A percentile compares a stretch with the other conserved stretches of the same genome.
phyloP scores from a whole-genome alignment of 2,888 invertebrate species.

The Hyppa rectilinea region DNA sequence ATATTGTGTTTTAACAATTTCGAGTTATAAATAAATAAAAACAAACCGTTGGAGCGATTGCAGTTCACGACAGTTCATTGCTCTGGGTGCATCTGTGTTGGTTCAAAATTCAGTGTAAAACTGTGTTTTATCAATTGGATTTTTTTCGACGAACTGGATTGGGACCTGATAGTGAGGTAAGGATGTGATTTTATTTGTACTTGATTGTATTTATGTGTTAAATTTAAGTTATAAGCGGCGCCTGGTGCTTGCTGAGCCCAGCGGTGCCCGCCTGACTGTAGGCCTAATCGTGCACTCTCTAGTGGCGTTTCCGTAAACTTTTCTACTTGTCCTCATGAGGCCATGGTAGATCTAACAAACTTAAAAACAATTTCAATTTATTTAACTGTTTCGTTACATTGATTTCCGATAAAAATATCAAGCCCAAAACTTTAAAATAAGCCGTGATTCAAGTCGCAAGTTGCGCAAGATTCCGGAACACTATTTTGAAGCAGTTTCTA shows the following conservation, averaged over 20 bases:
- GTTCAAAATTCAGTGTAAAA: slow-evolving; percentile 74
- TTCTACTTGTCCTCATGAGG: slow-evolving; percentile 10
- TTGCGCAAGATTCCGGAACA: slow-evolving; percentile 26
- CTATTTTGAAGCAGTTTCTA: slow-evolving; percentile 28
- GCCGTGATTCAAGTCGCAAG: slow-evolving; percentile 31
- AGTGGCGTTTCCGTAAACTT: slow-evolving; percentile 52
- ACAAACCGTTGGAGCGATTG: slow-evolving; percentile 50
- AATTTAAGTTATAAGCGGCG: slow-evolving; percentile 62
- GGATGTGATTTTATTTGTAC: slow-evolving; percentile 56
- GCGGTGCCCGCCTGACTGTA: slow-evolving; percentile 63
- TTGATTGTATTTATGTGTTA: slow-evolving; percentile 40
- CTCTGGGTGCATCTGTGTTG: slow-evolving; percentile 65
- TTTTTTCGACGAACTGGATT: slow-evolving; percentile 80
- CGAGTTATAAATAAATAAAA: slow-evolving; percentile 46
- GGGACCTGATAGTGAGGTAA: slow-evolving; percentile 81
- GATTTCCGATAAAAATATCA: neutral
- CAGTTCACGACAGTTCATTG: slow-evolving; percentile 55
- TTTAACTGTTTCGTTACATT: neutral
- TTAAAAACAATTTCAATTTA: neutral
- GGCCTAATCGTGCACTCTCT: slow-evolving; percentile 74
- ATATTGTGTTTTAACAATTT: slow-evolving; percentile 38
- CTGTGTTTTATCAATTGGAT: slow-evolving; percentile 80
- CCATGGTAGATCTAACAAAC: neutral
- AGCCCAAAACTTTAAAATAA: slow-evolving; percentile 18
- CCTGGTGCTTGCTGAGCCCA: slow-evolving; percentile 23